Percentiles rank a stretch among this genome's conserved stretches.
Conservation (phyloP, 2,888 invertebrate species). For the Ochropacha duplaris region DNA sequence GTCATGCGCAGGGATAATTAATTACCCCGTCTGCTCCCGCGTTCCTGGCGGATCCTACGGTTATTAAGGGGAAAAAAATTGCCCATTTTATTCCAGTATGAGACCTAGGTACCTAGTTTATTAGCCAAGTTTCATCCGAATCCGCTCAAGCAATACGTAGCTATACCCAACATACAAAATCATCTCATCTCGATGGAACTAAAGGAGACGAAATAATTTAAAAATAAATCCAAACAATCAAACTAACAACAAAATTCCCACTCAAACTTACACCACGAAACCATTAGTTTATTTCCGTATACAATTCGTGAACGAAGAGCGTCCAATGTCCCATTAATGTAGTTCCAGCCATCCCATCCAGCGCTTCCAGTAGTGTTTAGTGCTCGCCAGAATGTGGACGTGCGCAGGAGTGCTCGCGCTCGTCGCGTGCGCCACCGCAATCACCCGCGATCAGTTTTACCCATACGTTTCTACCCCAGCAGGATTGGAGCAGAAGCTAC, state of each 20-base stretch:
- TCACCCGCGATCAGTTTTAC: constrained; percentile 83
- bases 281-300: neutral
- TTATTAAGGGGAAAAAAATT: too few relatives aligned
- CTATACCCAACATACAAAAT: too few relatives aligned
- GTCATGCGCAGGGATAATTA: too few relatives aligned
- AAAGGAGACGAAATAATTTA: neutral
- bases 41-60: too few relatives aligned
- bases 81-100: too few relatives aligned
- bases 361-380: constrained; percentile 45
- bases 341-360: constrained; percentile 4
- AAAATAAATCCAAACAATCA: neutral
- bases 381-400: constrained; percentile 68
- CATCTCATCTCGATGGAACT: too few relatives aligned
- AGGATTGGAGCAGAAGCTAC: constrained; percentile 79
- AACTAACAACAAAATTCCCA: neutral
- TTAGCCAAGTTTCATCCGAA: too few relatives aligned
- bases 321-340: neutral
- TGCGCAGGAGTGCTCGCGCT: constrained; percentile 59
- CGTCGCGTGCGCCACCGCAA: constrained; percentile 56
- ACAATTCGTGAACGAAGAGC: neutral
- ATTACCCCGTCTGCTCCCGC: too few relatives aligned
- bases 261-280: neutral
- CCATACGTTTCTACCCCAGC: constrained; percentile 71
- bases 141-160: too few relatives aligned
- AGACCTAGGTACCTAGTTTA: too few relatives aligned